Base-by-base conservation (phyloP, 2,888 invertebrate species). In the Tridacna crocea region DNA sequence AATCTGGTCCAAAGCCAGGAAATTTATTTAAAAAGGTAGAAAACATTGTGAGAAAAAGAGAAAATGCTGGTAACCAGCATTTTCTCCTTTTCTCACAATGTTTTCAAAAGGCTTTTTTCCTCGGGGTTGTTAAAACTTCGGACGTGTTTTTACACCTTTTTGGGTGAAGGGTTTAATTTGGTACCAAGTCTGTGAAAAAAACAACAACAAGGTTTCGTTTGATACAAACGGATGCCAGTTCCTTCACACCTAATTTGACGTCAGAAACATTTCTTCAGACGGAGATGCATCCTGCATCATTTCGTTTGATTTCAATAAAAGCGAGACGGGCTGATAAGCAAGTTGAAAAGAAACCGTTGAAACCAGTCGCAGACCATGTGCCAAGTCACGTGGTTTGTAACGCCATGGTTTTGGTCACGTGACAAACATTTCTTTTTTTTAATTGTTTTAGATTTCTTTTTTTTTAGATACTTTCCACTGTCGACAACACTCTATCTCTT, bases 241-340 rank as follows among this genome's bases (percentile, higher is more conserved):
- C 46, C 22, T 70, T 70, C 70, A 70, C 70, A 70, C 47, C 70
- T 51, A 70, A 70, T 70, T 70, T 47, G 47, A 70, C 51, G 47
- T 24, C n/a, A 48, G 46, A 22, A 70, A 68, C 24, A 48, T 46
- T 51, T 36, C 22, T 24, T 70, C 70, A 51, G 48, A 51, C 22
- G 22, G 24, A 22, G 46, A 70, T 70, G 70, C 70, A 70, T 70
- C 70, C 70, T 70, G 70, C 51, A 70, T n/a, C 51, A 51, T 19
- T 70, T 70, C 70, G 46, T 70, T 70, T 70, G 68, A 70, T 70
- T 70, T 70, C 70, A 70, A 70, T 70, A 70, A 70, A 15, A 51
- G 26, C 70, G 70, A 70, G 22, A 47, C 70, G 13, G 70, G 8
- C 70, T 17, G 70, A 70, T 70, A 70, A 51, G 24, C 27, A 24